Percentiles rank a stretch among this genome's conserved stretches.
Evolutionary conservation across 2,113 vertebrate species (phyloP).

Genomic region (Mesembrinibis cayennensis): DNA sequence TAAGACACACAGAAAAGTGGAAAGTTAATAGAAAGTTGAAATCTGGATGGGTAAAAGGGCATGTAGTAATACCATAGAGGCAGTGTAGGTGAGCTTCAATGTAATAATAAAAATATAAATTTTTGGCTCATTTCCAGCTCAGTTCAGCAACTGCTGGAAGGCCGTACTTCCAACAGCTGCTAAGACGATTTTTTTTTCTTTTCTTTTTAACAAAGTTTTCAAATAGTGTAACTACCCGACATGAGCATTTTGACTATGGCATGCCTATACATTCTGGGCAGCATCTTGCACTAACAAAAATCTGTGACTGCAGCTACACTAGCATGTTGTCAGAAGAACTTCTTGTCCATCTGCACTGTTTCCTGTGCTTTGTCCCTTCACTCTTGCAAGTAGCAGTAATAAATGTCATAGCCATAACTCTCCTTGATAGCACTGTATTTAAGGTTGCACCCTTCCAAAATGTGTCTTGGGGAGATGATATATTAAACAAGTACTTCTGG

Average conservation of each 20-base stretch:
- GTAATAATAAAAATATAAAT: too few species aligned
- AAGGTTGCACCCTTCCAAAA: slow-evolving; percentile 43
- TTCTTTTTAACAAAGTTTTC: not conserved
- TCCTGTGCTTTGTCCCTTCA: not conserved
- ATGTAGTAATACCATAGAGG: not conserved
- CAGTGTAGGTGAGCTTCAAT: not conserved
- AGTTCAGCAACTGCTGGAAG: not conserved
- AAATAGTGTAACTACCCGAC: not conserved
- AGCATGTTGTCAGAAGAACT: accelerated
- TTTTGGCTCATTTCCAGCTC: not conserved
- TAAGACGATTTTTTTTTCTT: not conserved
- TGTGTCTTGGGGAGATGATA: not conserved
- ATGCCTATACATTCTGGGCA: not conserved
- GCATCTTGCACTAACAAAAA: not conserved
- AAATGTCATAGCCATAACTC: slow-evolving; percentile 14
- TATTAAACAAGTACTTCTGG: slow-evolving; percentile 9
- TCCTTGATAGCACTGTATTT: slow-evolving; percentile 8
- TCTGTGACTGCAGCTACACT: not conserved
- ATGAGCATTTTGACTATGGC: not conserved
- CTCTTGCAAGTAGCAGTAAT: not conserved
- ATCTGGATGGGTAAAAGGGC: not conserved
- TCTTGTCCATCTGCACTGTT: not conserved
- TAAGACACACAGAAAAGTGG: not conserved
- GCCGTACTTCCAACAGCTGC: not conserved
- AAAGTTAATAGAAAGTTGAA: not conserved